phyloP scores from a whole-genome alignment of 2,113 vertebrate species.

The Oreocharis arfaki region DNA sequence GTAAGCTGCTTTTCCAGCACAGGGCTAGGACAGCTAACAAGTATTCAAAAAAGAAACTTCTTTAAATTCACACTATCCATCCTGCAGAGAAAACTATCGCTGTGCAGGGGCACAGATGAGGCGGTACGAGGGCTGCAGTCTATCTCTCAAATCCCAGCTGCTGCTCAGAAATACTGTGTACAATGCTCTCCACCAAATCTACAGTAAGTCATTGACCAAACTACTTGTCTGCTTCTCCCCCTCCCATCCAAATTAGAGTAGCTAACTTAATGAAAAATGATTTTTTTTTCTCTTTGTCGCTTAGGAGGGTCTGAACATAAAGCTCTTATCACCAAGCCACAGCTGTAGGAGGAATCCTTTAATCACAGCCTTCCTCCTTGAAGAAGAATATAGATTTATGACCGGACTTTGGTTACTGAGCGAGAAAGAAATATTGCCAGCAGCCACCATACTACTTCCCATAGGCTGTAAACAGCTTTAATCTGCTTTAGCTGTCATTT shows the following conservation, averaged over 20 bases:
- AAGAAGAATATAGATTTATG: constrained; percentile 73
- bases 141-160: constrained; percentile 39
- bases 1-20: neutral
- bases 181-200: neutral
- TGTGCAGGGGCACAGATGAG: neutral
- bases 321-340: constrained; percentile 70
- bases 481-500: constrained; percentile 67
- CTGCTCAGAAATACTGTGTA: constrained; percentile 5
- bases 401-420: constrained; percentile 65
- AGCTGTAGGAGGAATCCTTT: constrained; percentile 73
- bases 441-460: constrained; percentile 44
- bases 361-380: constrained; percentile 71
- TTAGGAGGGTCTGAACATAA: constrained; percentile 64
- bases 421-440: constrained; percentile 60
- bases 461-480: constrained; percentile 64
- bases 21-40: neutral
- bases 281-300: constrained; percentile 56
- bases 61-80: neutral
- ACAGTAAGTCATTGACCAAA: constrained; percentile 28
- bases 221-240: constrained; percentile 11
- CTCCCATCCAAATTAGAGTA: constrained; percentile 44
- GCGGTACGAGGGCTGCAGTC: neutral
- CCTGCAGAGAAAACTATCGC: neutral
- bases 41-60: neutral
- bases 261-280: constrained; percentile 61